A percentile compares a stretch with the other conserved stretches of the same genome.
These are phyloP conservation scores for Pseudococcus longispinus DNA, from an alignment of 2,888 invertebrate species.

Conservation along the genomic window DNA sequence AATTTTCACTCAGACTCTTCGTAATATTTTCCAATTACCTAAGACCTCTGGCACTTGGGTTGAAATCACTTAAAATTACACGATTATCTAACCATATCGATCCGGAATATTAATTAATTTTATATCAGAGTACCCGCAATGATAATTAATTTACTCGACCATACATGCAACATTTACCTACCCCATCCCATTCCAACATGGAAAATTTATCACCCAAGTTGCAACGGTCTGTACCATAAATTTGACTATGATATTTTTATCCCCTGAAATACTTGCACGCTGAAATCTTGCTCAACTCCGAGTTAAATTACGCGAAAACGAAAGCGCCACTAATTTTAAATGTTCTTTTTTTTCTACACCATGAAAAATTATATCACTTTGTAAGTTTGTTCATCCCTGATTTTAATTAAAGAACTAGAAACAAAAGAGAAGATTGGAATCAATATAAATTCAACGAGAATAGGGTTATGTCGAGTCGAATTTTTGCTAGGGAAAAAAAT, in stretches of 20 bases:
- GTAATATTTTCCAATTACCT: background rate
- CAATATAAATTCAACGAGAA: background rate
- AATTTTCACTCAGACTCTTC: background rate
- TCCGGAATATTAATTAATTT: background rate
- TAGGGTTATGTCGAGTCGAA: background rate
- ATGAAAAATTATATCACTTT: background rate
- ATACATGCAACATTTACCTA: conserved; percentile 8
- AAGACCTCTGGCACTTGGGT: background rate
- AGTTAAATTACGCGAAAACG: conserved; percentile 10
- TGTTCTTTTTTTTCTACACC: background rate
- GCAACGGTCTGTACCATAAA: background rate
- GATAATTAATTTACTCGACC: conserved; percentile 12
- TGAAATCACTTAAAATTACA: background rate
- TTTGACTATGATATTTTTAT: conserved; percentile 11
- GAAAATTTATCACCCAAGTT: conserved; percentile 27
- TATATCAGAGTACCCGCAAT: background rate
- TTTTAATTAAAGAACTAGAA: background rate
- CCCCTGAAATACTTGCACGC: background rate
- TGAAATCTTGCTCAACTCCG: background rate
- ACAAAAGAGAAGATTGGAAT: background rate
- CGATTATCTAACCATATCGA: background rate
- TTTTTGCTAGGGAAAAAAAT: background rate
- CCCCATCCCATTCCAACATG: background rate
- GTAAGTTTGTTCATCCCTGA: background rate
- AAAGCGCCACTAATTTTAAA: background rate